phyloP scores from a whole-genome alignment of 37 sponge, comb jelly and placozoan genomes.

The Halisarca cf. caerulea region DNA sequence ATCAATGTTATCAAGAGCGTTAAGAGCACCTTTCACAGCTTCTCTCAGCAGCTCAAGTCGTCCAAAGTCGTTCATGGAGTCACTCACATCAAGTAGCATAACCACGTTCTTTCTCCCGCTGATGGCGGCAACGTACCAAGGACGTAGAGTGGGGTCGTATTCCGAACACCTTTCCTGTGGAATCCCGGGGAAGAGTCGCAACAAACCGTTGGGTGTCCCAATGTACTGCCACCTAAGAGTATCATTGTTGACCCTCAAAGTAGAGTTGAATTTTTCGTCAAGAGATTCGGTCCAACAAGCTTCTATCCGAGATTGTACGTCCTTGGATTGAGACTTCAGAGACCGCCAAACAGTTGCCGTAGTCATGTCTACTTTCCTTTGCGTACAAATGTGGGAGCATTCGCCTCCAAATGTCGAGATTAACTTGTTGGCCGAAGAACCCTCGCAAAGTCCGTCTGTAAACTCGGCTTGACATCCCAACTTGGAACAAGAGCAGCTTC shows the following conservation, averaged over 20 bases:
- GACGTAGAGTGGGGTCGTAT: slow-evolving; percentile 38
- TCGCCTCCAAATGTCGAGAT: slow-evolving; percentile 6
- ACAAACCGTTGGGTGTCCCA: not conserved
- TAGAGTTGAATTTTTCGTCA: not conserved
- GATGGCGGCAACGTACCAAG: slow-evolving; percentile 47
- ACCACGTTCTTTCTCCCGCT: slow-evolving; percentile 37
- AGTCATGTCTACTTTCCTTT: not conserved
- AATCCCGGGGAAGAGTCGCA: not conserved
- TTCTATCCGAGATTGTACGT: not conserved
- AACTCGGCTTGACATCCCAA: not conserved
- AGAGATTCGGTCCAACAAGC: slow-evolving; percentile 18
- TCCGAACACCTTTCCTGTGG: not conserved
- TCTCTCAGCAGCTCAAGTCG: not conserved
- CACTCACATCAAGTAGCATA: slow-evolving; percentile 24
- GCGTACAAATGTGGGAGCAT: not conserved
- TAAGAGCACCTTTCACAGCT: not conserved
- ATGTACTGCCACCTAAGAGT: slow-evolving; percentile 4
- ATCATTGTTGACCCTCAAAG: not conserved
- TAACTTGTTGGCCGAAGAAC: not conserved
- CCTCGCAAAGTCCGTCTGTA: not conserved
- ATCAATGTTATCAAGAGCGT: not conserved
- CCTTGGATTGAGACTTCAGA: not conserved
- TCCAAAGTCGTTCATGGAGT: slow-evolving; percentile 14
- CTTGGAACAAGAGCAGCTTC: not conserved
- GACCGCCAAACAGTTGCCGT: not conserved